Base-by-base conservation (phyloP, 2,888 invertebrate species). In the Galerucella pusilla region DNA sequence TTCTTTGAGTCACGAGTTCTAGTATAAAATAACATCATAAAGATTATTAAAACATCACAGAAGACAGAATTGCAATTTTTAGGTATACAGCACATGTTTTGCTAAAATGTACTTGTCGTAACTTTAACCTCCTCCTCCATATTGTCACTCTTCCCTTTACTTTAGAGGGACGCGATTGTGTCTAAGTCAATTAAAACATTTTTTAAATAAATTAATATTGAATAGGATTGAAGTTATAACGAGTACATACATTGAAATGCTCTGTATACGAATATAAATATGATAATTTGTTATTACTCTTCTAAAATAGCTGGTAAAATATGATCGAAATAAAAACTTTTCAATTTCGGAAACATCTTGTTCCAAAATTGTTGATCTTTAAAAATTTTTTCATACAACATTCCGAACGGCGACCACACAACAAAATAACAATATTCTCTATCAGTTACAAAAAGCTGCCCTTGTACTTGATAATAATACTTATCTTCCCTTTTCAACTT, bases 391-490 rank as follows among this genome's bases (percentile, higher is more conserved):
- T 83, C 81, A 59, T 77, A 80, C 2, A 78, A 71, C 61, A 83
- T 63, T 11, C 80, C 83, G 35, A 77, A 68, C 4, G 80, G 81
- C 0, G 82, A 81, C 83, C 83, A 83, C 64, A 83, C 78, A 9
- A 83, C 66, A 65, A 83, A 83, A 71, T 83, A 83, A 70, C 83
- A 83, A 74, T 65, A 71, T 7, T 71, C 64, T 68, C 78, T 80
- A 2, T 79, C 80, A 0, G 81, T 81, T 11, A 82, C 79, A 59
- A 79, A 79, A 9, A 83, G 76, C 71, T 83, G 82, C 25, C 83
- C 83, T 73, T 83, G 83, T 28, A 83, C 81, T 73, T 83, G 83
- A 77, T 80, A 82, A 67, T 81, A 83, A 75, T 82, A 83, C 35
- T 80, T 80, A 60, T 83, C 80, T 11, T 78, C 77, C 35, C 74